Evolutionary conservation across 2,113 vertebrate genomes (phyloP).

Genomic region (Tachysurus fulvidraco): DNA sequence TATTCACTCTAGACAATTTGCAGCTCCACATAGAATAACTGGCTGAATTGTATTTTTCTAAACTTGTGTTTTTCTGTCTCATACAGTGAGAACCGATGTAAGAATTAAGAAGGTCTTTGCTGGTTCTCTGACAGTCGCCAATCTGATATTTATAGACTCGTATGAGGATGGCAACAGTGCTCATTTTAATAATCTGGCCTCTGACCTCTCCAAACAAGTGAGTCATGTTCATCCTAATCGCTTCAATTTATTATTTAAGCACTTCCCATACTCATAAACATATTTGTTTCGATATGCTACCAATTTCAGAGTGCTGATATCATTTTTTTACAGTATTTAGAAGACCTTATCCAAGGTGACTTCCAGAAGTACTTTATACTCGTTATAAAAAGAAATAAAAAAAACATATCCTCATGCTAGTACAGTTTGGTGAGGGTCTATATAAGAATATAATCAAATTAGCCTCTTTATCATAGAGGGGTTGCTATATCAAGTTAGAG

Average conservation of each 20-base stretch:
- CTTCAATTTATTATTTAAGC: neutral
- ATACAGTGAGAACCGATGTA: conserved; percentile 57
- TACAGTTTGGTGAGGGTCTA: neutral
- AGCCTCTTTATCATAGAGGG: neutral
- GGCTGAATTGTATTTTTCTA: neutral
- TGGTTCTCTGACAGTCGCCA: conserved; percentile 66
- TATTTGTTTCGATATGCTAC: neutral
- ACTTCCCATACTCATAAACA: neutral
- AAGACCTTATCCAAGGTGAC: neutral
- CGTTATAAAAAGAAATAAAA: neutral
- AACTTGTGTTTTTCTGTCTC: neutral
- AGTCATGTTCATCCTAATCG: neutral
- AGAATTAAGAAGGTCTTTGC: conserved; percentile 59
- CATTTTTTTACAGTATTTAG: neutral
- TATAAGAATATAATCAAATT: neutral
- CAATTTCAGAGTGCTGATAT: neutral
- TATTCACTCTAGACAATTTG: conserved; percentile 8
- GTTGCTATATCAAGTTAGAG: neutral
- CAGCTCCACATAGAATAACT: neutral
- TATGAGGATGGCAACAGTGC: conserved; percentile 63
- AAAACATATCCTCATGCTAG: neutral
- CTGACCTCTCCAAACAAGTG: conserved; percentile 63
- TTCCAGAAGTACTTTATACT: neutral
- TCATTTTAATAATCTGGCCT: conserved; percentile 59
- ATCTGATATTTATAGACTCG: conserved; percentile 43